Evolutionary conservation across 2,888 invertebrate species (phyloP), one percentile per base, ranked within the genome.

Genomic region (Baccha elongata): DNA sequence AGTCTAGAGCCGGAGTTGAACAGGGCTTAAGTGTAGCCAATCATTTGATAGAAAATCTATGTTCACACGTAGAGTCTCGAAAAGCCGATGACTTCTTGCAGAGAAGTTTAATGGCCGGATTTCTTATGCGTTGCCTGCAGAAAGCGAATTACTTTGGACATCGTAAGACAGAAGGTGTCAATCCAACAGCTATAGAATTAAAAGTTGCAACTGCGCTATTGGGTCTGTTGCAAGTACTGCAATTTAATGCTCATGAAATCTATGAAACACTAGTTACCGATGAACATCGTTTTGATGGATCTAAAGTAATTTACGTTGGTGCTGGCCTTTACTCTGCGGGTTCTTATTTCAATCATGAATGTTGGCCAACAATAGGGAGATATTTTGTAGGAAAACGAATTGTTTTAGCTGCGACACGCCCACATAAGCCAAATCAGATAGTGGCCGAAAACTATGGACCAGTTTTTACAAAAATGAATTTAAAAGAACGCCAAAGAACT

Each of bases 181-280:
- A 91, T 84, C 91, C 89, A 2, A 92, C 91, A 0, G 92, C 92
- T 13, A 91, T 92, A 19, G 94, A 94, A 87, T 87, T 93, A 62
- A 89, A 92, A 84, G 91, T 96, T 19, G 94, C 93, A 8, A 93
- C 94, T 62, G 89, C 96, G 17, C 88, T 97, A 7, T 90, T 96
- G 7, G 93, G 93, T 40, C 93, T 95, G 86, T 91, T 96, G 8
- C 95, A 96, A 89, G 92, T 96, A 60, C 90, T 96, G 11, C 96
- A 96, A 88, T 97, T 96, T 89, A 97, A 97, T 88, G 96, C 96
- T 0, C 96, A 97, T 87, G 96, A 96, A 91, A 93, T 97, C 37
- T 94, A 93, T 86, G 95, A 96, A 87, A 94, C 94, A 0, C 87
- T 93, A 6, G 90, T 93, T 1, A 92, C 92, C 0, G 88, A 89